A percentile compares a stretch with the other conserved stretches of the same genome.
phyloP scores from a whole-genome alignment of 92 coral and sea anemone species.

The Epizoanthus stellaris region DNA sequence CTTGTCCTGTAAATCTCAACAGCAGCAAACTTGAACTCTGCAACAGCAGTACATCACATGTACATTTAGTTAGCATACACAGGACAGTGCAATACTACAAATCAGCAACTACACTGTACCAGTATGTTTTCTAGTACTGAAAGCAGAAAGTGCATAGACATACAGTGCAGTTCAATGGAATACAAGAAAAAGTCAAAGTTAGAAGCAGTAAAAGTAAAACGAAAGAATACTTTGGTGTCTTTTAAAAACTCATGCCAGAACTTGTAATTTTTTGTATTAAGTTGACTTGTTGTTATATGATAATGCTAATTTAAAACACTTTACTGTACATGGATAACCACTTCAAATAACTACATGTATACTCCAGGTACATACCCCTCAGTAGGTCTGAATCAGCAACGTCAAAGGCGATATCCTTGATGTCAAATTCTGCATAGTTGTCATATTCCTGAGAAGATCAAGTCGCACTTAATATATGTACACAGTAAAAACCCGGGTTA shows the following conservation, averaged over 20 bases:
- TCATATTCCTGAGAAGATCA: constrained; percentile 77
- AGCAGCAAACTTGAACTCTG: constrained; percentile 90
- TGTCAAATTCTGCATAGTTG: constrained; percentile 95
- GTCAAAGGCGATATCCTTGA: constrained; percentile 89
- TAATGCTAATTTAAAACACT: background rate
- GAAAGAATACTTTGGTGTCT: background rate
- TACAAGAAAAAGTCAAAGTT: too few relatives aligned
- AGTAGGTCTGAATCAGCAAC: constrained; percentile 72
- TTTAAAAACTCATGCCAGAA: background rate
- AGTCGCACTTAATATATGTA: background rate
- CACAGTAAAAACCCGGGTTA: too few relatives aligned
- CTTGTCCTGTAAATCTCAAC: constrained; percentile 87
- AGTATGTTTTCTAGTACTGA: too few relatives aligned
- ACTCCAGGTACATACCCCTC: constrained; percentile 47
- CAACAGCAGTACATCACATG: background rate
- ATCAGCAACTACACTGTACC: too few relatives aligned
- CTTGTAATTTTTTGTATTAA: background rate
- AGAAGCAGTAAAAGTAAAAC: background rate
- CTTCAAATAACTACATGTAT: background rate
- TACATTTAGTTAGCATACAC: too few relatives aligned
- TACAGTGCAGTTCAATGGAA: too few relatives aligned
- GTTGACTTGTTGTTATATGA: background rate
- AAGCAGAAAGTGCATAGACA: too few relatives aligned
- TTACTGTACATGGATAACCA: too few relatives aligned
- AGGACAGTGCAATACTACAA: too few relatives aligned